Evolutionary conservation across 2,113 vertebrate species (phyloP), one percentile per base, ranked within the genome.

Genomic region (Hippopotamus amphibius): DNA sequence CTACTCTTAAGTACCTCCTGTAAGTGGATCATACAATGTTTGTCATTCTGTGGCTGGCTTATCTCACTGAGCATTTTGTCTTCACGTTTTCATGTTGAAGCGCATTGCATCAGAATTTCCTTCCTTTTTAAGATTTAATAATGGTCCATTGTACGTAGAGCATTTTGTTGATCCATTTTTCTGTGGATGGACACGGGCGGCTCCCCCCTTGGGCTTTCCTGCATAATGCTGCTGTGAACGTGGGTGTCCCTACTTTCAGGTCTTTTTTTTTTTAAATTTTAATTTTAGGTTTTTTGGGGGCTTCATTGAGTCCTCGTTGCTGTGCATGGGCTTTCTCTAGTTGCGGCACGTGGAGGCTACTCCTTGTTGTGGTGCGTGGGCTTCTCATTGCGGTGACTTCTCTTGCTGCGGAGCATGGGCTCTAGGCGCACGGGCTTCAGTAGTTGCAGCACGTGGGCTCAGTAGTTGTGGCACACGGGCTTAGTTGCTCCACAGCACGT

Each of bases 81-180:
- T 69, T 90, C 16, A n/a, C 21, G 43, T 22, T 30, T 83, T 57
- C 28, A 7, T 57, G 24, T n/a, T 43, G 24, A n/a, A 90, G 50
- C 26, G 17, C 48, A 50, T 28, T 7, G 12, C 21, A 2, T 82
- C n/a, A 87, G 88, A 74, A 65, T 81, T 68, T 80, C 14, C 55
- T 94, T 80, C 69, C 46, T 66, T 95, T 88, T 82, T 33, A 90
- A 74, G 88, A 22, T 19, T 69, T 57, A 87, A 28, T 79, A 57
- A 41, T 80, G 74, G 43, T 57, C 46, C 30, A 6, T 3, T 37
- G 7, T 71, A 24, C 11, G 1, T 30, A 5, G 17, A n/a, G 50
- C 14, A 19, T 21, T 33, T 43, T 77, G 66, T 50, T 74, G n/a
- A 80, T 15, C n/a, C 21, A 21, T 69, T 69, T 17, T 4, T 48